These are phyloP conservation scores for Toxonevra muliebris DNA, from an alignment of 2,888 invertebrate species.

Conservation along the genomic window DNA sequence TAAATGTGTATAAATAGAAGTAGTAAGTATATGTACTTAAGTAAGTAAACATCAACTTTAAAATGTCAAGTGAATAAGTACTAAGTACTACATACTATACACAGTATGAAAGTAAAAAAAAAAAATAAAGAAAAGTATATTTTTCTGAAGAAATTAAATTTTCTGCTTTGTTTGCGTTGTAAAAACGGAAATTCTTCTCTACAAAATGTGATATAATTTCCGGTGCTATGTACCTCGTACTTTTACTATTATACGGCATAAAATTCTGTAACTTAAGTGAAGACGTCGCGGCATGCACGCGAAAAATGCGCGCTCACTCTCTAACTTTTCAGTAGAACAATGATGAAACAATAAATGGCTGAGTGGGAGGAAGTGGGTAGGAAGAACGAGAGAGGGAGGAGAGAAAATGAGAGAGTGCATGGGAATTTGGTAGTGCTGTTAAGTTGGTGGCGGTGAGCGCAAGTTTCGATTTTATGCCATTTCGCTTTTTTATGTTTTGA, in stretches of 20 bases:
- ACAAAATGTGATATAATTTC: slow-evolving; percentile 36
- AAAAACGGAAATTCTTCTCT: slow-evolving; percentile 28
- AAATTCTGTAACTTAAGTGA: neutral
- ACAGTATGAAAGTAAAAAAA: too few relatives aligned
- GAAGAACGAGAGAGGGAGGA: too few relatives aligned
- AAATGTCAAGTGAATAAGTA: too few relatives aligned
- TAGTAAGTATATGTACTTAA: neutral
- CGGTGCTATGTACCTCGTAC: slow-evolving; percentile 18
- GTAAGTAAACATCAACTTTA: too few relatives aligned
- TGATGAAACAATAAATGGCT: too few relatives aligned
- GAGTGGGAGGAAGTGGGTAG: too few relatives aligned
- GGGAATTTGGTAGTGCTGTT: neutral
- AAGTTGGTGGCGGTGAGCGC: neutral
- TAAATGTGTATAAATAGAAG: neutral
- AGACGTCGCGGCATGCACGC: neutral
- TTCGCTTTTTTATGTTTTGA: neutral
- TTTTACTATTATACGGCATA: neutral
- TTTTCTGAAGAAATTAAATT: slow-evolving; percentile 32
- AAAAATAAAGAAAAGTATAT: neutral
- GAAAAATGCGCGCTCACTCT: neutral
- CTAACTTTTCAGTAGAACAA: neutral
- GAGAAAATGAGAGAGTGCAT: too few relatives aligned
- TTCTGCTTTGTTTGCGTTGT: slow-evolving; percentile 29
- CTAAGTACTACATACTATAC: too few relatives aligned
- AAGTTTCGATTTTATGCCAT: neutral